Evolutionary conservation across 2,113 vertebrate genomes (phyloP), one percentile per base, ranked within the genome.

Genomic region (Fulmarus glacialis): DNA sequence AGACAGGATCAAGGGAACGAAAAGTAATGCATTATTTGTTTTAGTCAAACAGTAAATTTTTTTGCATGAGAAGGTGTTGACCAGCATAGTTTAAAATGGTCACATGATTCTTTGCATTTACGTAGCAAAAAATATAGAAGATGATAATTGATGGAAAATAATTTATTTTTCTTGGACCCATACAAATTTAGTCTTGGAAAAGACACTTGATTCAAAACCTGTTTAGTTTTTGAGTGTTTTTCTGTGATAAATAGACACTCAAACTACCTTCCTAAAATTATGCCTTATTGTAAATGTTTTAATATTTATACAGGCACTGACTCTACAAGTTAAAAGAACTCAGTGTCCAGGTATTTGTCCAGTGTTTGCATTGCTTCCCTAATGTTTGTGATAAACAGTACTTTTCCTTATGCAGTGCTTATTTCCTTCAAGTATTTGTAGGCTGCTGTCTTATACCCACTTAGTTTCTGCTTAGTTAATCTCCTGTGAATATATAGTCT

Each of bases 101-200:
- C 27, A 9, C 0, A 0, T 11, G 34, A 4, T 12, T 75, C 43
- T 83, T 59, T 2, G 3, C 15, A 32, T 50, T 52, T 55, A 26
- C 38, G 34, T 27, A 67, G 30, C 4, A 63, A 75, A 67, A 71
- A 70, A 22, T 32, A 15, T 1, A 10, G 23, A 26, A 32, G 2
- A 48, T n/a, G 11, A 4, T 48, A 59, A 70, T 4, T 40, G 47
- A 15, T 36, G 19, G 14, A 52, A 59, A 87, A 64, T 29, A 63
- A 22, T 19, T 67, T 77, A 6, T 62, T 72, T 92, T 85, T 78
- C 48, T 38, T 55, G 17, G 20, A 45, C 17, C 6, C 8, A 7
- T 73, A 77, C 30, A 78, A 50, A 72, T 40, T 56, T 40, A 52
- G 24, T 40, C 45, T 72, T 56, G 23, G n/a, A 82, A 68, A 84